Conservation (phyloP, 2,888 invertebrate species). For the Neria commutata region DNA sequence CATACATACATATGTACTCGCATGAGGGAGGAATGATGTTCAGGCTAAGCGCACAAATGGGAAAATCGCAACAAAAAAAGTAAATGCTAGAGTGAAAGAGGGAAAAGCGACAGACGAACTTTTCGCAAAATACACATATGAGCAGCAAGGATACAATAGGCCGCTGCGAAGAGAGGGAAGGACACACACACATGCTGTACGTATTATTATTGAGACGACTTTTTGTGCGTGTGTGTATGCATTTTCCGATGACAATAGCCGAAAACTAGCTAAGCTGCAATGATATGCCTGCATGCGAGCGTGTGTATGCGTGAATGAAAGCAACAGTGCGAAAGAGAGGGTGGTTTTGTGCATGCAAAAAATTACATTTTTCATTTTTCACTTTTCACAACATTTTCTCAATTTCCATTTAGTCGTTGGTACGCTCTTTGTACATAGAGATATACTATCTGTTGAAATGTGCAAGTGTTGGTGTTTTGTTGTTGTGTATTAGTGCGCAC, state of each 20-base stretch:
- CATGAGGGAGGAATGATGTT: conserved; percentile 27
- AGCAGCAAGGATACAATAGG: conserved; percentile 29
- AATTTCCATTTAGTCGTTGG: no score
- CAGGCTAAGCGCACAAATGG: conserved; percentile 43
- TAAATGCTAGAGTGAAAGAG: no score
- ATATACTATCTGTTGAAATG: no score
- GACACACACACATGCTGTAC: conserved; percentile 28
- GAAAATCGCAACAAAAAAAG: conserved; percentile 50
- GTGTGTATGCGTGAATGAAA: conserved; percentile 31
- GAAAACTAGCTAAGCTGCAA: no score
- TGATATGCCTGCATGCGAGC: conserved; percentile 22
- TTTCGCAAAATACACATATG: conserved; percentile 41
- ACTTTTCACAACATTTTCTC: conserved; percentile 31
- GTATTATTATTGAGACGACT: conserved; percentile 38
- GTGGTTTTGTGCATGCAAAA: conserved; percentile 4
- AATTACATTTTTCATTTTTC: conserved; percentile 25
- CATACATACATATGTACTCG: conserved; percentile 17
- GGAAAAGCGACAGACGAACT: no score
- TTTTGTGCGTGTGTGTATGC: no score
- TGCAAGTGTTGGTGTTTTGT: no score
- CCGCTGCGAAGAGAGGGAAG: conserved; percentile 6
- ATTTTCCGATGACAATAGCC: no score
- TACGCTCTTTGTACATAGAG: no score
- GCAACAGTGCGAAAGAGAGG: no score
- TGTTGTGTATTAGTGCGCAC: no score